Conservation (phyloP, 2,797 vertebrate genomes). For the Champsocephalus esox region DNA sequence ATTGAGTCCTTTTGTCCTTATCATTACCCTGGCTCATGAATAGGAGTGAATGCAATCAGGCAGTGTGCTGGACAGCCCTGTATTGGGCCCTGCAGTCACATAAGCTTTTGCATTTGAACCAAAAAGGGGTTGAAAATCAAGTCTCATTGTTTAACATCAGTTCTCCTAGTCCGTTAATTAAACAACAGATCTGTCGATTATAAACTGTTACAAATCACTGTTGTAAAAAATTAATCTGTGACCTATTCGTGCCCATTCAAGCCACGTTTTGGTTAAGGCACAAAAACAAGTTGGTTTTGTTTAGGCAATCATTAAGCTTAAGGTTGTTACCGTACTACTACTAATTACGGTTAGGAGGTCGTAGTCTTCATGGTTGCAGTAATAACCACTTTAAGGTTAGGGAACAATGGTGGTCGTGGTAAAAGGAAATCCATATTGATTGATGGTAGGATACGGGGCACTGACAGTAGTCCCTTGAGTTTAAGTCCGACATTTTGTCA, state of each 20-base stretch:
- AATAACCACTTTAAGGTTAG: neutral
- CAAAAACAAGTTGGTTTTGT: neutral
- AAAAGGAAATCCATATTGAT: neutral
- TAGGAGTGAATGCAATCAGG: conserved; percentile 30
- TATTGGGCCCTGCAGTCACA: conserved; percentile 19
- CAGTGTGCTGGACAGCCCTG: conserved; percentile 14
- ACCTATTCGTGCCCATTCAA: too few species aligned
- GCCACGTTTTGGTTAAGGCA: neutral
- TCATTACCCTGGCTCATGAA: conserved; percentile 40
- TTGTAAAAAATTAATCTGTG: too few species aligned
- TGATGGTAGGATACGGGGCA: neutral
- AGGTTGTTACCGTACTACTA: neutral
- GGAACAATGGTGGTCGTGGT: neutral
- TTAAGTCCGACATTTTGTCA: neutral
- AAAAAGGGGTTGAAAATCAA: neutral
- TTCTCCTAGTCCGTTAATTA: neutral
- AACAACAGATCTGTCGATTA: neutral
- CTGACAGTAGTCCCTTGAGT: neutral
- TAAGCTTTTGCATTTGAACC: conserved; percentile 31
- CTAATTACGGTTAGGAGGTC: neutral
- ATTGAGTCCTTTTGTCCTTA: conserved; percentile 55
- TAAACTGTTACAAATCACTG: neutral
- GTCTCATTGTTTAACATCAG: neutral
- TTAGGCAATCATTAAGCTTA: neutral
- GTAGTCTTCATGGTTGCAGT: neutral